phyloP scores from a whole-genome alignment of 2,113 vertebrate species.

The Podarcis muralis region DNA sequence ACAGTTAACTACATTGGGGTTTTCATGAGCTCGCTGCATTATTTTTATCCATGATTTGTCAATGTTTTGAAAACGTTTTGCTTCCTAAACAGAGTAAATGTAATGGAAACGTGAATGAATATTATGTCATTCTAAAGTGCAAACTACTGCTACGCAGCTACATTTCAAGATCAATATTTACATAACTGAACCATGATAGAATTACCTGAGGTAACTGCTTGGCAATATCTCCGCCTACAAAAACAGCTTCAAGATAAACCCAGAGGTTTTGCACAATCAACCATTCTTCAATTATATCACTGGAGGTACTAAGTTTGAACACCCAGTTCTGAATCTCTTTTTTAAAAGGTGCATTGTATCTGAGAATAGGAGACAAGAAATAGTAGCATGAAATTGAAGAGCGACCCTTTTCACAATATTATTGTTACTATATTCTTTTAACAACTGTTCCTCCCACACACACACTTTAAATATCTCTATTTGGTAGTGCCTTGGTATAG shows the following conservation, averaged over 20 bases:
- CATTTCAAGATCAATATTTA: background rate
- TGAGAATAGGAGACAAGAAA: conserved; percentile 46
- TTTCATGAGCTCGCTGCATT: conserved; percentile 80
- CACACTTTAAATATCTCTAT: too few relatives aligned
- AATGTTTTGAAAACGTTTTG: conserved; percentile 81
- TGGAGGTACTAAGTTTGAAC: conserved; percentile 75
- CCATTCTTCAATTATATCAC: conserved; percentile 82
- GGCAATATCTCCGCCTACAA: conserved; percentile 82
- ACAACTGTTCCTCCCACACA: background rate
- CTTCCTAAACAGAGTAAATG: conserved; percentile 72
- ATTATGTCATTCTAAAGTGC: background rate
- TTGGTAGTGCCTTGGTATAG: too few relatives aligned
- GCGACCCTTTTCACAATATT: background rate
- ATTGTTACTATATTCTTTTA: background rate
- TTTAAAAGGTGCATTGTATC: conserved; percentile 78
- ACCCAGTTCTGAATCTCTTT: conserved; percentile 82
- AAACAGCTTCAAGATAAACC: conserved; percentile 84
- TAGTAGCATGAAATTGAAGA: conserved; percentile 24
- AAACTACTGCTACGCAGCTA: conserved; percentile 1
- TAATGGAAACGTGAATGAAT: background rate
- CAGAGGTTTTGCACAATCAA: conserved; percentile 82
- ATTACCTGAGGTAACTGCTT: conserved; percentile 82
- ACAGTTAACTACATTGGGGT: conserved; percentile 75
- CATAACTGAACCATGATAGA: background rate
- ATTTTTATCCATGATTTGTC: conserved; percentile 82